Evolutionary conservation across 1,140 invertebrate genomes (phyloP).

Genomic region (Magallana gigas): DNA sequence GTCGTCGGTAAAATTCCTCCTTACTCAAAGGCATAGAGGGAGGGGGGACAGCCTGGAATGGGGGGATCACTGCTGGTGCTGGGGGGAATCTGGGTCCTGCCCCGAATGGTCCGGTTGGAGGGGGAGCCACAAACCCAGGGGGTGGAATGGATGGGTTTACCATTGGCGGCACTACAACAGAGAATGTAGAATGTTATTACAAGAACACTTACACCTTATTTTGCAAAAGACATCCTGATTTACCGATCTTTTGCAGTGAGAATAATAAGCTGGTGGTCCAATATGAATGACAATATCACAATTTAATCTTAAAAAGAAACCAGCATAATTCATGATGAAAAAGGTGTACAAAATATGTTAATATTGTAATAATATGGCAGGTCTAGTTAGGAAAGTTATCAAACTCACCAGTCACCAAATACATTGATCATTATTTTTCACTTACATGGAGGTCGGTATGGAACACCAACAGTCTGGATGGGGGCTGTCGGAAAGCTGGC

Average conservation of each 20-base stretch:
- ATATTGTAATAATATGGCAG: too few relatives aligned
- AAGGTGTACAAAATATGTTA: too few relatives aligned
- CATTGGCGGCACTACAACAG: conserved; percentile 39
- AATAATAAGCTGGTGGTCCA: too few relatives aligned
- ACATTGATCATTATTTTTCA: background rate
- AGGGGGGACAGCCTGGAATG: conserved; percentile 28
- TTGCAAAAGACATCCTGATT: too few relatives aligned
- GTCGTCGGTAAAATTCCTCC: conserved; percentile 60
- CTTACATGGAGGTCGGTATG: conserved; percentile 7
- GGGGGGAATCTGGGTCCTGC: background rate
- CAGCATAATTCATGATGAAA: too few relatives aligned
- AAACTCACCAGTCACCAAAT: background rate
- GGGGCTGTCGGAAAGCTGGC: background rate
- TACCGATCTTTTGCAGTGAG: background rate
- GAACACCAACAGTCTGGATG: conserved; percentile 1
- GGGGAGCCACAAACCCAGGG: conserved; percentile 26
- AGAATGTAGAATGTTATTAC: too few relatives aligned
- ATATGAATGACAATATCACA: too few relatives aligned
- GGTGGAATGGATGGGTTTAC: conserved; percentile 44
- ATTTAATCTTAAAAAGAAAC: too few relatives aligned
- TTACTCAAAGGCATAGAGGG: conserved; percentile 47
- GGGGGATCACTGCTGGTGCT: conserved; percentile 9
- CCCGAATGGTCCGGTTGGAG: conserved; percentile 10
- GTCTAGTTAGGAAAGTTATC: too few relatives aligned
- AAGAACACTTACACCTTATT: too few relatives aligned